Percentiles rank a stretch among this genome's conserved stretches.
Conservation (phyloP, 1,140 invertebrate genomes). For the Stenopsyche tienmushanensis region DNA sequence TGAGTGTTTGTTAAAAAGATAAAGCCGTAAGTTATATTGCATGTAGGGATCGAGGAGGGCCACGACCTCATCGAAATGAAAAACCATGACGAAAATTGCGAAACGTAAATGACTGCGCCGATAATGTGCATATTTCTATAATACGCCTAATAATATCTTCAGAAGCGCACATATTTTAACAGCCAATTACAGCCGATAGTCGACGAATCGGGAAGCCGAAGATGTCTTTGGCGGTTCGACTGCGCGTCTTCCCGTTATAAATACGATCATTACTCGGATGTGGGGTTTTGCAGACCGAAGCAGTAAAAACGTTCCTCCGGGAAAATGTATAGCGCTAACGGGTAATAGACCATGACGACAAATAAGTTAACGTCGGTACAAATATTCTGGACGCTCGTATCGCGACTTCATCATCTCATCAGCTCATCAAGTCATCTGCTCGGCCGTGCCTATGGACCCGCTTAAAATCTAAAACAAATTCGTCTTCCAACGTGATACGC, state of each 20-base stretch:
- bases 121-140: neutral
- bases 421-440: constrained; percentile 16
- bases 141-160: neutral
- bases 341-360: constrained; percentile 21
- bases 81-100: neutral
- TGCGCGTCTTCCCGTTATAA: too few relatives aligned
- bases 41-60: too few relatives aligned
- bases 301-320: constrained; percentile 16
- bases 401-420: constrained; percentile 20
- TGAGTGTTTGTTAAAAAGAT: neutral
- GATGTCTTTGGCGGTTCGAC: too few relatives aligned
- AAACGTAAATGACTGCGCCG: neutral
- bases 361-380: constrained; percentile 7
- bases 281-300: neutral
- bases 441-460: neutral
- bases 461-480: constrained; percentile 18
- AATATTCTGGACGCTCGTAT: constrained; percentile 12
- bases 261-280: too few relatives aligned
- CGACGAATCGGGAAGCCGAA: too few relatives aligned
- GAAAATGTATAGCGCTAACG: constrained; percentile 11
- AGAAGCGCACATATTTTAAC: too few relatives aligned
- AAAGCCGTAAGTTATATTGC: too few relatives aligned
- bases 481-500: neutral
- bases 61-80: too few relatives aligned
- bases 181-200: too few relatives aligned